Base-by-base conservation (phyloP, 2,797 vertebrate genomes). In the Gadopsis marmoratus region DNA sequence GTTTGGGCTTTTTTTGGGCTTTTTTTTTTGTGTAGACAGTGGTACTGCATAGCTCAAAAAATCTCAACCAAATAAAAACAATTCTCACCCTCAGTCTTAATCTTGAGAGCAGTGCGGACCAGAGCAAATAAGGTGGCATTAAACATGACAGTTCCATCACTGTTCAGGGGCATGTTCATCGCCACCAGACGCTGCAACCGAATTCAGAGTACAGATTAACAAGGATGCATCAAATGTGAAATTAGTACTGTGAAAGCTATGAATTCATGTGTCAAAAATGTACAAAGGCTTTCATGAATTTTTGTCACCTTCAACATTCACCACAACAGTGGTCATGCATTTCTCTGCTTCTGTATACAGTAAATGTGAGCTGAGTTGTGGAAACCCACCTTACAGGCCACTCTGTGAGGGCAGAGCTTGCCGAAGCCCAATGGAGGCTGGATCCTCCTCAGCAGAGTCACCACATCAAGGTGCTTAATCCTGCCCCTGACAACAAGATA, bases 141-240 rank as follows among this genome's bases (percentile, higher is more conserved):
- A 86, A 99, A 99, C 98, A 99, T 99, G 75, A 99, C 97, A 0
- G 97, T 99, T 35, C 97, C 97, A 0, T 99, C 97, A 41, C 97
- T 98, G 93, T 98, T 98, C 47, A 99, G 95, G 39, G 98, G 98
- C 97, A 99, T 99, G 93, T 99, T 99, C 98, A 99, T 99, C 50
- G 98, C 97, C 74, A 99, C 98, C 73, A 99, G 94, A 65, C 91
- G 92, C 93, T 94, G 90, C 39, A 87, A 72, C 26, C 79, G 2
- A 83, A 79, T 70, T 55, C 16, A 64, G 63, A 66, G 7, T 14
- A 33, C 12, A 78, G 35, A 63, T 81, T 55, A 39, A 47, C 2
- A 31, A 21, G 3, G 21, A 51, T 14, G 10, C 0, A 45, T 65
- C 13, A 63, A 60, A 69, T 21, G 58, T 45, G 1, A 48, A 56